Evolutionary conservation across 2,113 vertebrate genomes (phyloP).

Genomic region (Ariopsis seemanni): DNA sequence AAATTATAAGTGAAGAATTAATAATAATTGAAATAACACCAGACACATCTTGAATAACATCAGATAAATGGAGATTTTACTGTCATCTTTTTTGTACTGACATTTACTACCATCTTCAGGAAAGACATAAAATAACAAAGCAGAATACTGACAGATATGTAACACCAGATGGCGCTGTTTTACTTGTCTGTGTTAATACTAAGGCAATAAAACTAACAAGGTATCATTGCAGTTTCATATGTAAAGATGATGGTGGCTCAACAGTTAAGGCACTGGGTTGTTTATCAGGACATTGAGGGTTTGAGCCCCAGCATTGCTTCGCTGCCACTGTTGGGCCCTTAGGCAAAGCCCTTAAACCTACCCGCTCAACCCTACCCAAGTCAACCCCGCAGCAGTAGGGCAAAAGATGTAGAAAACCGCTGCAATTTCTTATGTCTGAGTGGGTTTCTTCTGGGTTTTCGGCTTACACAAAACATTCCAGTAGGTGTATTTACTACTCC

Average conservation of each 20-base stretch:
- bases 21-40: background rate
- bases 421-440: background rate
- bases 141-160: background rate
- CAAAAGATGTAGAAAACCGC: no score
- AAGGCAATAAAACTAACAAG: background rate
- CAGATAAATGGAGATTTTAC: background rate
- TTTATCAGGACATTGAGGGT: no score
- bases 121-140: background rate
- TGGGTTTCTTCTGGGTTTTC: background rate
- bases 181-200: background rate
- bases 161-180: constrained; percentile 23
- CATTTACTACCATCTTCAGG: constrained; percentile 2
- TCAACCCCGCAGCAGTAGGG: no score
- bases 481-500: background rate
- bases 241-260: no score
- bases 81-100: background rate
- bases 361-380: no score
- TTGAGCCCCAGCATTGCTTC: no score
- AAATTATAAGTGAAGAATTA: background rate
- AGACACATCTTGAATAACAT: background rate
- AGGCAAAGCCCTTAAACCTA: no score
- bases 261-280: no score
- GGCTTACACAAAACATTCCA: background rate
- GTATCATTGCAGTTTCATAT: background rate
- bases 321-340: no score